These are phyloP conservation scores for Melanaphis sacchari DNA, from an alignment of 1,140 invertebrate species.

Conservation along the genomic window DNA sequence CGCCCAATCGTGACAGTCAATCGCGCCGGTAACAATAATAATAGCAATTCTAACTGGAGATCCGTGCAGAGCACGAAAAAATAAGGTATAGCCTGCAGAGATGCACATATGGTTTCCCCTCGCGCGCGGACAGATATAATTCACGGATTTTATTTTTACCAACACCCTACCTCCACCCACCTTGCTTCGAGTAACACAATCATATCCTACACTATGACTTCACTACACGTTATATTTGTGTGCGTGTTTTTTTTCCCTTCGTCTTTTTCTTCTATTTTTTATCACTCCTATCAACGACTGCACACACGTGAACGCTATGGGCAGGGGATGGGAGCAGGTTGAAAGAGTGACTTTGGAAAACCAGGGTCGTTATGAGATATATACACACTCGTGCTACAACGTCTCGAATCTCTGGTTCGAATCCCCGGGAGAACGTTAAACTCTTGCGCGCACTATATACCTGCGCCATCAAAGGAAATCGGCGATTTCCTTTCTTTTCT, in stretches of 20 bases:
- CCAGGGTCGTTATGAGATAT: slow-evolving; percentile 21
- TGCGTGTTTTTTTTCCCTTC: background rate
- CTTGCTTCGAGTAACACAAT: background rate
- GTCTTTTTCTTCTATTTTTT: background rate
- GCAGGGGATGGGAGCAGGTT: background rate
- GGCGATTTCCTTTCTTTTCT: slow-evolving; percentile 18
- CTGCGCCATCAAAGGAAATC: slow-evolving; percentile 44
- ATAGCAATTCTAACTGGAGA: background rate
- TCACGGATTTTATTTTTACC: background rate
- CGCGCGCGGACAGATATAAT: background rate
- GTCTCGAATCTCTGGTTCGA: slow-evolving; percentile 38
- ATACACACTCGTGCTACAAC: background rate
- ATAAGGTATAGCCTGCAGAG: background rate
- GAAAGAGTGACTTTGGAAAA: background rate
- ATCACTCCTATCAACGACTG: background rate
- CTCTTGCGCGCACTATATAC: background rate
- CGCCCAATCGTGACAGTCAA: background rate
- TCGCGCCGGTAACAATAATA: background rate
- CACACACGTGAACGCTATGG: background rate
- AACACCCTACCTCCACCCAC: background rate
- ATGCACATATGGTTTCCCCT: background rate
- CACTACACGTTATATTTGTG: background rate
- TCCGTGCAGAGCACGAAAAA: background rate
- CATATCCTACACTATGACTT: background rate
- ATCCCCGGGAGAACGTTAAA: slow-evolving; percentile 54